These are phyloP conservation scores for Steromphala cineraria DNA, from an alignment of 2,888 invertebrate species.

Conservation along the genomic window DNA sequence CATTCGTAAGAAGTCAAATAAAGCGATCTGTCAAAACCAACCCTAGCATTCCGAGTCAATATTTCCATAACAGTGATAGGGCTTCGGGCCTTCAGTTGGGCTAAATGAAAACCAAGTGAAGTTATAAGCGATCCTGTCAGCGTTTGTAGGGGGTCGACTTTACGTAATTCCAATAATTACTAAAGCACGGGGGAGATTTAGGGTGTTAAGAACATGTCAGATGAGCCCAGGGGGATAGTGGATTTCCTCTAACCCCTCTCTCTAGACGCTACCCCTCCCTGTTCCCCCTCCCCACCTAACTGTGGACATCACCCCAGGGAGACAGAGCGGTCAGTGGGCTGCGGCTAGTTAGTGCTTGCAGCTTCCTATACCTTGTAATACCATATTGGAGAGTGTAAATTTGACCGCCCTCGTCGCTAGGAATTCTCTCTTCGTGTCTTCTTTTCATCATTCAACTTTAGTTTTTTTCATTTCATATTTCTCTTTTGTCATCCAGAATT, in stretches of 20 bases:
- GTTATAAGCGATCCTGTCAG: too few species aligned
- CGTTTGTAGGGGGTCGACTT: background rate
- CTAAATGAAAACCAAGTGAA: too few species aligned
- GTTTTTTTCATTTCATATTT: background rate
- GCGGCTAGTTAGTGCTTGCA: background rate
- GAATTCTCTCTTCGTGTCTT: too few species aligned
- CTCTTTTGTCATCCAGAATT: background rate
- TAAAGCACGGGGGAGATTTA: background rate
- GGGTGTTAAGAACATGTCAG: conserved; percentile 4
- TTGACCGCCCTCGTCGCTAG: too few species aligned
- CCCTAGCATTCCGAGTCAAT: too few species aligned
- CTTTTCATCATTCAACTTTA: background rate
- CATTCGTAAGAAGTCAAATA: too few species aligned
- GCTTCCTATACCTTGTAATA: background rate
- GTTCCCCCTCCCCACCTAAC: background rate
- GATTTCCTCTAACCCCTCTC: too few species aligned
- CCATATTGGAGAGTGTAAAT: background rate
- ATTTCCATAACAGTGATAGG: too few species aligned
- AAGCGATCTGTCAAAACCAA: too few species aligned
- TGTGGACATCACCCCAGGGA: background rate
- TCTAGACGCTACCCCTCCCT: background rate
- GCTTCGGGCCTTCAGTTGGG: too few species aligned
- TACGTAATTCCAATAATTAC: conserved; percentile 14
- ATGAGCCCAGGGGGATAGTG: background rate
- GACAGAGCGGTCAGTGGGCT: background rate